Evolutionary conservation across 2,888 invertebrate species (phyloP).

Genomic region (Sipha maydis): DNA sequence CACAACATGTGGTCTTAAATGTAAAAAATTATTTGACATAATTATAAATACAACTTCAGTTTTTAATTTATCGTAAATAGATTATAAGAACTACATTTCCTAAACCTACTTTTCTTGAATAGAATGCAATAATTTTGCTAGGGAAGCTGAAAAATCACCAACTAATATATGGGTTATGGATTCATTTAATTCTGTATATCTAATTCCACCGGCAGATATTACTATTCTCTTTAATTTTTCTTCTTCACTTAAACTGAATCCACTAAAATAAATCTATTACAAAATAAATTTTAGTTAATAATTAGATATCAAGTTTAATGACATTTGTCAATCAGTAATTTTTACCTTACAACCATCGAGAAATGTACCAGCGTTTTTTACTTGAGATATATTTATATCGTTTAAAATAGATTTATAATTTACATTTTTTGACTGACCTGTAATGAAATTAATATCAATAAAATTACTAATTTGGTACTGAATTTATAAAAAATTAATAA

Average conservation of each 20-base stretch:
- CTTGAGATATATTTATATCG: constrained; percentile 67
- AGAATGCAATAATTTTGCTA: constrained; percentile 51
- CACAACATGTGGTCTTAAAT: constrained; percentile 73
- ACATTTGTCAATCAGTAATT: constrained; percentile 65
- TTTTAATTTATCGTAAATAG: too few species aligned
- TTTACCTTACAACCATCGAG: constrained; percentile 88
- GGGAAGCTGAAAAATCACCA: constrained; percentile 69
- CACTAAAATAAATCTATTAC: constrained; percentile 76
- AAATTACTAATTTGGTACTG: not conserved
- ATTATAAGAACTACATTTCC: constrained; percentile 39
- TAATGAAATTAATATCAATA: not conserved
- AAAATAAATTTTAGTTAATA: constrained; percentile 16
- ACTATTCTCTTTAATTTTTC: constrained; percentile 78
- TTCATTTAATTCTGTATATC: constrained; percentile 80
- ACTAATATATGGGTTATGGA: constrained; percentile 84
- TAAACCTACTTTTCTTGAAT: constrained; percentile 55
- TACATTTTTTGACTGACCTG: constrained; percentile 54
- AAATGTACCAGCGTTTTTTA: constrained; percentile 81
- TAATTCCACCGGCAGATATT: constrained; percentile 84
- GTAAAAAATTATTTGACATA: not conserved
- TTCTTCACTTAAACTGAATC: constrained; percentile 73
- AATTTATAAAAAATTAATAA: not conserved
- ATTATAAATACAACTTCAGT: constrained; percentile 26
- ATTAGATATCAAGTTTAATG: not conserved
- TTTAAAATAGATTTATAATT: constrained; percentile 65